Evolutionary conservation across 2,888 invertebrate species (phyloP), one percentile per base, ranked within the genome.

Genomic region (Drosophila gaucha): DNA sequence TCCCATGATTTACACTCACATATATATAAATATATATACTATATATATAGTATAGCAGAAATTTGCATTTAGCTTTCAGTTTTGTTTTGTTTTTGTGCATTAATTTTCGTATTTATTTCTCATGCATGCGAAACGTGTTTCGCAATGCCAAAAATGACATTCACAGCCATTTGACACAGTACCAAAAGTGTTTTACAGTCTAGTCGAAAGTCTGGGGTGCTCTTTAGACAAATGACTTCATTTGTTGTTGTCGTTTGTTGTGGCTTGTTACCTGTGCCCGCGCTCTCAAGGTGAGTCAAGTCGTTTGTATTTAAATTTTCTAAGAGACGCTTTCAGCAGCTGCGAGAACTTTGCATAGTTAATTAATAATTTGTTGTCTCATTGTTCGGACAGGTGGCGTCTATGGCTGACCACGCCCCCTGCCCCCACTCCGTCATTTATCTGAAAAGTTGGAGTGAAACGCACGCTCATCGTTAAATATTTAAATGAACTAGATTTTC

Each of bases 91-190:
- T 74, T 71, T 75, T 75, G 6, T 9, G 62, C 44, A 58, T 59
- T 55, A 41, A 10, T 59, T 57, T 50, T 39, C 41, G 44, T 36
- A 24, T 55, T 67, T 73, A 43, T 66, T 67, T 77, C 77, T 47
- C 77, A 75, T 68, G 64, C 63, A 69, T 59, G 78, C 75, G 67
- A 84, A 84, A 84, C 80, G 70, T 80, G 85, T 80, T 80, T 80
- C 24, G 78, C 80, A 69, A 68, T 73, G 54, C 60, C 68, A 62
- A 68, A 65, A 67, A 24, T 64, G 54, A 33, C 47, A 62, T 43
- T 51, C 57, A 31, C 22, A 36, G 41, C 44, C 26, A 38, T 26
- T 54, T 36, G 52, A 43, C 43, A 38, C 36, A 59, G 63, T 44
- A 10, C 35, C 35, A 30, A 54, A 43, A 20, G 24, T 49, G 30